Evolutionary conservation across 2,113 vertebrate genomes (phyloP), one percentile per base, ranked within the genome.

Genomic region (Athene noctua): DNA sequence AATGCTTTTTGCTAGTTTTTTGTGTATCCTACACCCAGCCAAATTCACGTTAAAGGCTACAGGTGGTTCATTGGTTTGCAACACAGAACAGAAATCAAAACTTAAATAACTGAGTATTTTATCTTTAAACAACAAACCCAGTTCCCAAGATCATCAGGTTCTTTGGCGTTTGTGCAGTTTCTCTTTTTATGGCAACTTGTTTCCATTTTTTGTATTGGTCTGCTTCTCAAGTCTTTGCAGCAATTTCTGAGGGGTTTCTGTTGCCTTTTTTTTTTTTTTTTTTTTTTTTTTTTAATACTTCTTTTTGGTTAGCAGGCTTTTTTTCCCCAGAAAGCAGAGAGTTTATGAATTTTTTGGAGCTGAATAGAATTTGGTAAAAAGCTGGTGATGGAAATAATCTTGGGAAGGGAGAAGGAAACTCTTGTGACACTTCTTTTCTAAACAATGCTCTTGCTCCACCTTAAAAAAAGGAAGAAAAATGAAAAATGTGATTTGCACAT

Each of bases 401-500:
- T 80, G 75, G 32, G 38, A 65, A 88, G 47, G 42, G 40, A 93
- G 58, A 70, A 70, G 2, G 15, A 62, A 34, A 10, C 30, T 62
- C 67, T 15, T 9, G 19, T 61, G 57, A 42, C 34, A 6, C 38
- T 73, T 88, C 34, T 81, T 72, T 80, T 49, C 47, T 63, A 54
- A 81, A 62, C 40, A 68, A 5, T 75, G 42, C 29, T 91, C 30
- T 77, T 83, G 49, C 4, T 86, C 70, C 68, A 89, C 94, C 83
- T 94, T 94, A 74, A 94, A 94, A 49, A n/a, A 22, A 18, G 4
- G 22, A 82, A 88, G 25, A 36, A 84, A 36, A 72, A 68, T 2
- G 10, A 49, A 87, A 84, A 63, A 71, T 82, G 54, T 83, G 79
- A 88, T 95, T 91, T 94, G 83, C 88, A 90, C 86, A 80, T 74